phyloP scores from a whole-genome alignment of 2,113 vertebrate genomes.

The Taxidea taxus region DNA sequence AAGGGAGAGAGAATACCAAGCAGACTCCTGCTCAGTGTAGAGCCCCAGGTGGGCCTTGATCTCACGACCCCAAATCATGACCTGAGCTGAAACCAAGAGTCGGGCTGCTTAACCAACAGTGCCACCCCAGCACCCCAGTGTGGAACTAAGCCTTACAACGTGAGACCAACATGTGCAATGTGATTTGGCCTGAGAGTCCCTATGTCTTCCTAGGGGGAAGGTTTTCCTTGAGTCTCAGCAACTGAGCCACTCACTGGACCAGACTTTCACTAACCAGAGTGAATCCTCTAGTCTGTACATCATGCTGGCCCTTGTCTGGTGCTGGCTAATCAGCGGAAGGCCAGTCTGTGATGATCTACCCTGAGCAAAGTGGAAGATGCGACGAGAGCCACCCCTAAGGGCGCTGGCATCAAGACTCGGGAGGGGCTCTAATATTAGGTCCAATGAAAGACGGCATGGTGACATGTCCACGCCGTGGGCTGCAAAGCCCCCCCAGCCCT shows the following conservation, averaged over 20 bases:
- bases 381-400: constrained; percentile 10
- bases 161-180: neutral
- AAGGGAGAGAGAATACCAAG: neutral
- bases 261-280: neutral
- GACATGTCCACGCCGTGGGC: neutral
- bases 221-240: neutral
- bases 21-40: neutral
- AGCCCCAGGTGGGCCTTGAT: neutral
- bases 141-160: neutral
- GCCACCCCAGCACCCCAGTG: neutral
- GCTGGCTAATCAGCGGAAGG: constrained; percentile 1
- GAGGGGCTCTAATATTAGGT: neutral
- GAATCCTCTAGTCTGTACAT: neutral
- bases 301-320: neutral
- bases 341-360: neutral
- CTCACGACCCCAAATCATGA: neutral
- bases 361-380: neutral
- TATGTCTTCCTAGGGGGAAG: neutral
- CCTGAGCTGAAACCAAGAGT: neutral
- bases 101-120: neutral
- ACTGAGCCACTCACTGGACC: neutral
- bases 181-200: neutral
- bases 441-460: neutral
- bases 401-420: neutral
- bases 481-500: neutral